A percentile compares a stretch with the other conserved stretches of the same genome.
Conservation (phyloP, 1,140 invertebrate species). For the Akabosia matsudoensis region DNA sequence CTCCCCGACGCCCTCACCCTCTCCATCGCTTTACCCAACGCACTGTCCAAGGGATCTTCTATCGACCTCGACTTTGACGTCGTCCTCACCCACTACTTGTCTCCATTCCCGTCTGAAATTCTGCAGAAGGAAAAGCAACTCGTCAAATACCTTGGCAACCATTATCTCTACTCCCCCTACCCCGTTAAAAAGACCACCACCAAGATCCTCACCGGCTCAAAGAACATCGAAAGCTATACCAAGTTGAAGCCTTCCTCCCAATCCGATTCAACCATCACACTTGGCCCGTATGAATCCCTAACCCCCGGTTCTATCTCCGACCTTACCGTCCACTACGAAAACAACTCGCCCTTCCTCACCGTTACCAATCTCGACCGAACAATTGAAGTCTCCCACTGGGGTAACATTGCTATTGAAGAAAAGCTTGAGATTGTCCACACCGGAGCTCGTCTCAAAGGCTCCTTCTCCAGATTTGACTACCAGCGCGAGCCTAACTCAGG, state of each 20-base stretch:
- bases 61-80: conserved; percentile 65
- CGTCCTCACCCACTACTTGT: conserved; percentile 69
- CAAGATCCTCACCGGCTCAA: conserved; percentile 69
- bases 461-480: conserved; percentile 94
- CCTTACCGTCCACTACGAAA: conserved; percentile 87
- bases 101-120: conserved; percentile 81
- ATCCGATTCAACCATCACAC: conserved; percentile 72
- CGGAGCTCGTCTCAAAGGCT: conserved; percentile 86
- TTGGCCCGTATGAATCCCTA: conserved; percentile 82
- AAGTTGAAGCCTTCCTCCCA: conserved; percentile 79
- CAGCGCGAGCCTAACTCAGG: conserved; percentile 82
- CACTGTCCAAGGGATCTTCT: conserved; percentile 26
- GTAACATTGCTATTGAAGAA: conserved; percentile 96
- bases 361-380: conserved; percentile 78
- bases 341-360: conserved; percentile 91
- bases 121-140: conserved; percentile 90
- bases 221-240: conserved; percentile 78
- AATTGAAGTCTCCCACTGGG: conserved; percentile 98
- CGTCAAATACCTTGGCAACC: conserved; percentile 78
- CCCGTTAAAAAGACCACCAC: conserved; percentile 74
- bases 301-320: conserved; percentile 61
- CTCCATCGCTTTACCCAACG: conserved; percentile 27
- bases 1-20: neutral
- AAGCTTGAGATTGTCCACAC: conserved; percentile 85
- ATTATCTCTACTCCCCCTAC: conserved; percentile 83